Evolutionary conservation across 2,888 invertebrate species (phyloP).

Genomic region (Eilema depressum): DNA sequence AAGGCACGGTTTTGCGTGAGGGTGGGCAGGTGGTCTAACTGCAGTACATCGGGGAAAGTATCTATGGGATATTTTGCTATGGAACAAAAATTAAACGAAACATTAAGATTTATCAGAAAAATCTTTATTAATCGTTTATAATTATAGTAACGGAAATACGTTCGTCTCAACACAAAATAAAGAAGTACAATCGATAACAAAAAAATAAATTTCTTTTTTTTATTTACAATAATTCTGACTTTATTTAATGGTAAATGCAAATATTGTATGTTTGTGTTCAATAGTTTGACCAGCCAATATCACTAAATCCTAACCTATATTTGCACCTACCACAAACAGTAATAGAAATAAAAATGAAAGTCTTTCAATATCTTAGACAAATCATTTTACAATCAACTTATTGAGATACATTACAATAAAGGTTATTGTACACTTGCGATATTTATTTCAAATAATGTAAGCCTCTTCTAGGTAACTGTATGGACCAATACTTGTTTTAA

Average conservation of each 20-base stretch:
- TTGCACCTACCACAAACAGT: constrained; percentile 52
- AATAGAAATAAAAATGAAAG: constrained; percentile 54
- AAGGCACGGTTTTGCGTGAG: no score
- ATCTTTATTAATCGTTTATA: constrained; percentile 79
- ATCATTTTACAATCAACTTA: constrained; percentile 69
- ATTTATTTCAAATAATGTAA: neutral
- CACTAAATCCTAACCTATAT: constrained; percentile 52
- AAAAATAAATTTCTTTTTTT: constrained; percentile 70
- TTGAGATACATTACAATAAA: constrained; percentile 55
- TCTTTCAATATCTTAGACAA: constrained; percentile 60
- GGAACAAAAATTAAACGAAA: constrained; percentile 47
- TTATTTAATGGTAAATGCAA: constrained; percentile 59
- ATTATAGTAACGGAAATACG: constrained; percentile 76
- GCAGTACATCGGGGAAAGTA: no score
- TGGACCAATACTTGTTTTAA: constrained; percentile 18
- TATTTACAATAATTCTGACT: constrained; percentile 74
- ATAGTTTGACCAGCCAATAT: constrained; percentile 52
- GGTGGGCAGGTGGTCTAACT: no score
- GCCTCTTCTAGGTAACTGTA: constrained; percentile 13
- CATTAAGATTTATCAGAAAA: constrained; percentile 74
- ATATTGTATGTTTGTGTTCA: constrained; percentile 50
- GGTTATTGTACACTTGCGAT: constrained; percentile 43
- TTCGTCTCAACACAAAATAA: constrained; percentile 79
- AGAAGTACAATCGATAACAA: constrained; percentile 78
- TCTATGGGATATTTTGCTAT: neutral